Evolutionary conservation across 2,888 invertebrate genomes (phyloP), one percentile per base, ranked within the genome.

Genomic region (Athalia cordata): DNA sequence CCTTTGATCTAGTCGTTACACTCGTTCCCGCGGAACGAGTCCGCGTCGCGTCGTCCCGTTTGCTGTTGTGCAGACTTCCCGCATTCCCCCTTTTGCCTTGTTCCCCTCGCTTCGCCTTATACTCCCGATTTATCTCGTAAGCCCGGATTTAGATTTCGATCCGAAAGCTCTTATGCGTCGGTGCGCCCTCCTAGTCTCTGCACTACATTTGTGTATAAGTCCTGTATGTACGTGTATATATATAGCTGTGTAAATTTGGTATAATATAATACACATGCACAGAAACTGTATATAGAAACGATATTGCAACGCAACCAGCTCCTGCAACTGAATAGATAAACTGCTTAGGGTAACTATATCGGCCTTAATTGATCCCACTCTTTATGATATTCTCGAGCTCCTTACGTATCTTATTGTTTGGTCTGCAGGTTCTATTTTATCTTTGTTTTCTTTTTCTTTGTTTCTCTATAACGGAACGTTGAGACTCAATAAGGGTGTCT

Each of bases 101-200:
- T 78, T 78, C 59, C 66, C 62, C 68, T 70, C 55, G 7, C n/a
- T 59, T 13, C 15, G 50, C 67, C 70, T 45, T 86, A 86, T 87
- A 87, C 29, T 29, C 29, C 29, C 29, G 29, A 29, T 29, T 29
- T 87, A 88, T 88, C 87, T 86, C 87, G 81, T 85, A 86, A 88
- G 85, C 85, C 82, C 76, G 84, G 87, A 88, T 88, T 88, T 87
- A 86, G 84, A 88, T 85, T 85, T 79, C 81, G 82, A 86, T 86
- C 84, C 81, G n/a, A 75, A 29, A 62, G 50, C 75, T 61, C 84
- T 85, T 85, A 85, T 84, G 75, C 79, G 74, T 75, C 62, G 49
- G 62, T 62, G 29, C 57, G 47, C 65, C 77, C 65, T 47, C 55
- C 29, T 43, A 13, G 47, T 49, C 67, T n/a, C 67, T n/a, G 13